Base-by-base conservation (phyloP, 2,888 invertebrate species). In the Myopa testacea region DNA sequence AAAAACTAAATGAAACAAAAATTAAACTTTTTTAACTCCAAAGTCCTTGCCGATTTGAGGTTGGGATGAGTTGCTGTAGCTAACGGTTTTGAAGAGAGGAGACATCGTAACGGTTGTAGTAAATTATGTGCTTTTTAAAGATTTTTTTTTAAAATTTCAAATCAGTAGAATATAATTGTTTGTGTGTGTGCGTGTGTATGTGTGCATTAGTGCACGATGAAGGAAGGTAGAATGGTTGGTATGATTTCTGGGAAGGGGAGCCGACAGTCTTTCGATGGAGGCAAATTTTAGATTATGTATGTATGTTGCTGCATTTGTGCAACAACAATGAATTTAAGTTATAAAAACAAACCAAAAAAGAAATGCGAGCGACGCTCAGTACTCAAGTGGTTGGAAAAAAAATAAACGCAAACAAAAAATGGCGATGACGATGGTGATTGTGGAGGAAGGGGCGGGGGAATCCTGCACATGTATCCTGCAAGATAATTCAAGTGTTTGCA, bases 401-500 rank as follows among this genome's bases (percentile, higher is more conserved):
- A 50, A 40, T 58, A 55, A 63, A 62, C 19, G 40, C 14, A 50
- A 70, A 6, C 60, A 55, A 52, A 63, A 63, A 45, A 65, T n/a
- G 52, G 16, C 6, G 1, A 10, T 58, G 52, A 8, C 19, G 37
- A 38, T 60, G 40, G 19, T 34, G 58, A 62, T n/a, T 26, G n/a
- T 3, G 19, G 26, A 45, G 38, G 55, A 10, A 50, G 6, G 45
- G 63, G 5, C 2, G 52, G 3, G 65, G 16, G 55, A 50, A 34
- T 65, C 65, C 52, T 60, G 58, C 55, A 73, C 16, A 14, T 50
- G 65, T 72, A 75, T 72, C 58, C 72, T 72, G 75, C 76, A 62
- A 78, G 79, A 80, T 79, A 80, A 79, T 80, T 80, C 75, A 76
- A 79, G 79, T 79, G 78, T 79, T 80, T 78, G 75, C 73, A 73